Percentiles rank a stretch among this genome's conserved stretches.
Conservation (phyloP, 2,113 vertebrate species). For the Hippopotamus amphibius region DNA sequence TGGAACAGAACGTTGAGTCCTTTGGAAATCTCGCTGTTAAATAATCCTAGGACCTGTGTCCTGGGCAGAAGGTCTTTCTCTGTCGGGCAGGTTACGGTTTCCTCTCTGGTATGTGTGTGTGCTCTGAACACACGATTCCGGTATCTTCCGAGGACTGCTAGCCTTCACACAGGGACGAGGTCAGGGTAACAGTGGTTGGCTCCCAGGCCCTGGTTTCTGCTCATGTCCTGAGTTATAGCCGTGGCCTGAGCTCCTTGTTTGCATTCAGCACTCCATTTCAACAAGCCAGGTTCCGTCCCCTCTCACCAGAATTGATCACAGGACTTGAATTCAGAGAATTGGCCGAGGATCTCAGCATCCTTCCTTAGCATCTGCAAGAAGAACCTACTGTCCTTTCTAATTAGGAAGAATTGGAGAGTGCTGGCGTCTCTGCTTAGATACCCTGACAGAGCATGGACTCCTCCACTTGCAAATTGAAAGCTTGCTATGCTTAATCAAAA, state of each 20-base stretch:
- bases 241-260: neutral
- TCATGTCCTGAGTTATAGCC: accelerated
- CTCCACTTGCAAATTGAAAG: neutral
- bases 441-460: neutral
- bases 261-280: neutral
- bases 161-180: neutral
- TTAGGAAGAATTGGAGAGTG: neutral
- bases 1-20: neutral
- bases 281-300: neutral
- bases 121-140: neutral
- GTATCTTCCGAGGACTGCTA: neutral
- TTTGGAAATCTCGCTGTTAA: neutral
- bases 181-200: accelerated
- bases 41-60: too few relatives aligned
- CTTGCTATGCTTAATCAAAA: neutral
- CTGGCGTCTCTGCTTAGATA: neutral
- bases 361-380: neutral
- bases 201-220: neutral
- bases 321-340: neutral
- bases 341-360: neutral
- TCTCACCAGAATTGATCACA: neutral
- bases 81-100: neutral
- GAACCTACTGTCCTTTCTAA: neutral
- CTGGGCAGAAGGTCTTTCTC: neutral
- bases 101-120: accelerated